Evolutionary conservation across 2,888 invertebrate species (phyloP).

Genomic region (Drosophila koepferae): DNA sequence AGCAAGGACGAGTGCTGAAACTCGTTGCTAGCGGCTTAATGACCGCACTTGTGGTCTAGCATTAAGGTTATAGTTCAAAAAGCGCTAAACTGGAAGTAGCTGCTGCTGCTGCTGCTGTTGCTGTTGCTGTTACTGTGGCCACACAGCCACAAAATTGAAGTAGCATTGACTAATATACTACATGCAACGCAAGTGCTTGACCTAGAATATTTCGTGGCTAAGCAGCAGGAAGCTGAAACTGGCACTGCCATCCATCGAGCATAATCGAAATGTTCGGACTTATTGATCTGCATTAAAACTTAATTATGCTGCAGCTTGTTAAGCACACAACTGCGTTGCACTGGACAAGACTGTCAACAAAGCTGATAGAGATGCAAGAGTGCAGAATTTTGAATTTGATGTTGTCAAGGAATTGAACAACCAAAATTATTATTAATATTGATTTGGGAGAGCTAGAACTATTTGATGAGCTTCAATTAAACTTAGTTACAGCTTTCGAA

Average conservation of each 20-base stretch:
- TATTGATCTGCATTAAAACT: slow-evolving; percentile 31
- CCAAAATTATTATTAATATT: neutral
- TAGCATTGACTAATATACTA: slow-evolving; percentile 29
- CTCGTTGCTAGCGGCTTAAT: slow-evolving; percentile 40
- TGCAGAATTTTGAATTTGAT: neutral
- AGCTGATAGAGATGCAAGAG: too few relatives aligned
- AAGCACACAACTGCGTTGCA: neutral
- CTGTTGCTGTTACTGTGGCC: neutral
- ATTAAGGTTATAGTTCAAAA: slow-evolving; percentile 64
- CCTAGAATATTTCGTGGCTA: slow-evolving; percentile 53
- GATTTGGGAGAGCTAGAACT: neutral
- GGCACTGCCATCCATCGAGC: slow-evolving; percentile 10
- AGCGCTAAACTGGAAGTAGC: slow-evolving; percentile 37
- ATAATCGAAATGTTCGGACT: slow-evolving; percentile 61
- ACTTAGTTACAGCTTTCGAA: too few relatives aligned
- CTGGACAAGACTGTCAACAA: neutral
- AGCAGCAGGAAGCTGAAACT: slow-evolving; percentile 15
- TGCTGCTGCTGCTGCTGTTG: neutral
- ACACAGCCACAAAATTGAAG: slow-evolving; percentile 5
- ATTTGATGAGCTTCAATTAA: neutral
- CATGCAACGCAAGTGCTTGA: slow-evolving; percentile 53
- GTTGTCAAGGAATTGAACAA: too few relatives aligned
- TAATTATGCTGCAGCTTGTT: slow-evolving; percentile 2
- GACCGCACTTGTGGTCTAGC: slow-evolving; percentile 48
- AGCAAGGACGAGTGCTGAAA: slow-evolving; percentile 14